These are phyloP conservation scores for Sisor rabdophorus DNA, from an alignment of 2,113 vertebrate genomes.

Conservation along the genomic window DNA sequence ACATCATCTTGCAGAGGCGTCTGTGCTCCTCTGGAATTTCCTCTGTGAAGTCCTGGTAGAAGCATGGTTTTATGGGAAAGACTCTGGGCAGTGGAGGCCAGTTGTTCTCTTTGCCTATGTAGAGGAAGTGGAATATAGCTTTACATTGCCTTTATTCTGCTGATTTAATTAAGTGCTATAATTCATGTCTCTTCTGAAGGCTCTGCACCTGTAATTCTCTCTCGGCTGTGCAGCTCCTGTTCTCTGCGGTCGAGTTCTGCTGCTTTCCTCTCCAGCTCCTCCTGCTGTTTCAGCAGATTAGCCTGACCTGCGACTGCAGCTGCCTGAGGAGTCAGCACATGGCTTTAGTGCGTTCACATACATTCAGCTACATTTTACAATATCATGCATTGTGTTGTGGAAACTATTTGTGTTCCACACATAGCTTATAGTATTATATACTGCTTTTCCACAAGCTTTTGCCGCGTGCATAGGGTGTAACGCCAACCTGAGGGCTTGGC, in stretches of 20 bases:
- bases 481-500: conserved; percentile 81
- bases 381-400: background rate
- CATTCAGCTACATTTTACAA: background rate
- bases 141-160: background rate
- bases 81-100: conserved; percentile 87
- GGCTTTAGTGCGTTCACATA: background rate
- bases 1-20: conserved; percentile 90
- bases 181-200: background rate
- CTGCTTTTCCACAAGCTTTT: background rate
- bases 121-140: conserved; percentile 1
- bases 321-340: conserved; percentile 60
- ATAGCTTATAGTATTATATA: background rate
- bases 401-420: background rate
- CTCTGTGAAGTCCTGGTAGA: conserved; percentile 91
- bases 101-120: conserved; percentile 88
- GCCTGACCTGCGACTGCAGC: conserved; percentile 82
- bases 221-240: conserved; percentile 77
- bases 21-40: conserved; percentile 89
- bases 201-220: conserved; percentile 53
- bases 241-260: conserved; percentile 92
- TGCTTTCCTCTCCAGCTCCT: conserved; percentile 91
- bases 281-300: conserved; percentile 88
- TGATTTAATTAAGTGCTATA: background rate
- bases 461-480: background rate
- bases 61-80: conserved; percentile 90